Evolutionary conservation across 1,140 invertebrate species (phyloP).

Genomic region (Planococcus citri): DNA sequence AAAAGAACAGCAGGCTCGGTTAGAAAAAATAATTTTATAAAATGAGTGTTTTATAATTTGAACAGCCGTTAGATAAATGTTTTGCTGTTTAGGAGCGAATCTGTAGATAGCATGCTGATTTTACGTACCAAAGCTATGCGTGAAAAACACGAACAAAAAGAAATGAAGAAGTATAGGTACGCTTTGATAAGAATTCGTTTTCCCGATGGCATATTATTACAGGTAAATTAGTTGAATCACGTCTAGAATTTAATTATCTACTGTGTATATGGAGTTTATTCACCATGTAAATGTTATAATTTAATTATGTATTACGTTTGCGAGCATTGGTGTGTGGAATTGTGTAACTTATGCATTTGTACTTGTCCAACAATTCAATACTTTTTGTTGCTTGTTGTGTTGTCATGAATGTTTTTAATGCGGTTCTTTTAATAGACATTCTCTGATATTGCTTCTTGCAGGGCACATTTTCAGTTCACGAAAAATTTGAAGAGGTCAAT

Average conservation of each 20-base stretch:
- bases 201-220: slow-evolving; percentile 71
- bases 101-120: slow-evolving; percentile 63
- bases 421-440: too few species aligned
- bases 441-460: slow-evolving; percentile 31
- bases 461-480: slow-evolving; percentile 71
- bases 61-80: neutral
- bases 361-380: too few species aligned
- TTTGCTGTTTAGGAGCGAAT: slow-evolving; percentile 45
- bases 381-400: too few species aligned
- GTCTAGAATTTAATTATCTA: neutral
- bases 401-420: too few species aligned
- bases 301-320: too few species aligned
- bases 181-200: slow-evolving; percentile 71
- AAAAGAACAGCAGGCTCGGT: slow-evolving; percentile 52
- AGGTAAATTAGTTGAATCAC: slow-evolving; percentile 45
- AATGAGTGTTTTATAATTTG: slow-evolving; percentile 12
- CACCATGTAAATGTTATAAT: too few species aligned
- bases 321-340: too few species aligned
- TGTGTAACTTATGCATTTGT: too few species aligned
- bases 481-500: slow-evolving; percentile 52
- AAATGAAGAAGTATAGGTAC: slow-evolving; percentile 64
- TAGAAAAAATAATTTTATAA: slow-evolving; percentile 4
- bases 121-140: slow-evolving; percentile 84
- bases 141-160: slow-evolving; percentile 67
- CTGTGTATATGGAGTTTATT: neutral